A percentile compares a stretch with the other conserved stretches of the same genome.
phyloP scores from a whole-genome alignment of 1,140 invertebrate genomes.

The Papilio xuthus region DNA sequence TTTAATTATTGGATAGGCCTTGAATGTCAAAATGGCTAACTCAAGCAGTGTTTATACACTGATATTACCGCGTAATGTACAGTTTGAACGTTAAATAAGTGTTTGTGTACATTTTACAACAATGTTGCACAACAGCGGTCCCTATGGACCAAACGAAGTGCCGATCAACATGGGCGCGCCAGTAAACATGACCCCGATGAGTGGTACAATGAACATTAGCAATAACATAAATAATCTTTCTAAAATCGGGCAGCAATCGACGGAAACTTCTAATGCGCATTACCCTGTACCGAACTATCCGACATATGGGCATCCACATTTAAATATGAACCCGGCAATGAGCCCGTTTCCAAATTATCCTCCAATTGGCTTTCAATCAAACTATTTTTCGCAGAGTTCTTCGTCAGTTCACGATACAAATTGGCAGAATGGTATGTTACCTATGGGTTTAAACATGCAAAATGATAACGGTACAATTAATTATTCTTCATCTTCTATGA shows the following conservation, averaged over 20 bases:
- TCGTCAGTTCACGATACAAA: slow-evolving; percentile 44
- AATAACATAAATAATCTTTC: slow-evolving; percentile 66
- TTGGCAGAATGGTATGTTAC: slow-evolving; percentile 63
- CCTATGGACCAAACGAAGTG: slow-evolving; percentile 65
- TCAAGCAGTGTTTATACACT: slow-evolving; percentile 61
- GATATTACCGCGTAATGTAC: slow-evolving; percentile 51
- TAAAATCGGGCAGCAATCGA: slow-evolving; percentile 58
- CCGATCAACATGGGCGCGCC: slow-evolving; percentile 61
- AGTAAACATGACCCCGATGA: slow-evolving; percentile 60
- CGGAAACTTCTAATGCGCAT: slow-evolving; percentile 48
- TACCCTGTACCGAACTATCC: slow-evolving; percentile 60
- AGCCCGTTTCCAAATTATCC: slow-evolving; percentile 61
- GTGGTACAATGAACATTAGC: slow-evolving; percentile 55
- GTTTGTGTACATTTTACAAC: slow-evolving; percentile 50
- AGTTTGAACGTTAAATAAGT: slow-evolving; percentile 46
- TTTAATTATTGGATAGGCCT: slow-evolving; percentile 43
- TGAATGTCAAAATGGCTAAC: slow-evolving; percentile 69
- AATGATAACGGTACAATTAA: slow-evolving; percentile 44
- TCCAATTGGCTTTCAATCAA: slow-evolving; percentile 52
- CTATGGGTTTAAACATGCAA: slow-evolving; percentile 66
- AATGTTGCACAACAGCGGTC: slow-evolving; percentile 75
- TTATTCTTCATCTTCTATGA: slow-evolving; percentile 23
- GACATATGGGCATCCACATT: slow-evolving; percentile 49
- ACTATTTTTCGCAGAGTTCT: slow-evolving; percentile 52
- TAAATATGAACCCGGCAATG: slow-evolving; percentile 57